These are phyloP conservation scores for Bradypodion ventrale DNA, from an alignment of 2,797 vertebrate genomes.

Conservation along the genomic window DNA sequence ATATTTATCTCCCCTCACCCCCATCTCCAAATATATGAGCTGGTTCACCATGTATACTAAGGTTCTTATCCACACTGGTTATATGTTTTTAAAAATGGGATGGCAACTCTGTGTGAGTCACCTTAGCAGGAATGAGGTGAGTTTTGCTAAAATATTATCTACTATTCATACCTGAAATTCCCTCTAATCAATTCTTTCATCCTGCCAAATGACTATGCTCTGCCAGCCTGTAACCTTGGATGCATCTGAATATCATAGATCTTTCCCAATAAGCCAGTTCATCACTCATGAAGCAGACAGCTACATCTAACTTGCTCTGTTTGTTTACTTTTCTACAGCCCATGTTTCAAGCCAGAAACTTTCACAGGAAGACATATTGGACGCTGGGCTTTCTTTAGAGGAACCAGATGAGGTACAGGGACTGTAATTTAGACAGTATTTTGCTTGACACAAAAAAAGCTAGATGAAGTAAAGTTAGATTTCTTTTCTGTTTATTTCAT, in stretches of 20 bases:
- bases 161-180: slow-evolving; percentile 52
- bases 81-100: slow-evolving; percentile 35
- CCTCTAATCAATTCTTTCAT: slow-evolving; percentile 45
- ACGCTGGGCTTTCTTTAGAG: slow-evolving; percentile 64
- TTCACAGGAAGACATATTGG: slow-evolving; percentile 53
- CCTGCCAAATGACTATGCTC: slow-evolving; percentile 36
- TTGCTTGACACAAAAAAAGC: slow-evolving; percentile 27
- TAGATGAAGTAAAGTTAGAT: slow-evolving; percentile 14
- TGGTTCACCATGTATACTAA: slow-evolving; percentile 36
- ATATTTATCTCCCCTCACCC: too few species aligned
- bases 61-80: slow-evolving; percentile 41
- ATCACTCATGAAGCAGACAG: slow-evolving; percentile 73
- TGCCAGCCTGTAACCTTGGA: slow-evolving; percentile 57
- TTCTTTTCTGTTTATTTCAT: slow-evolving; percentile 32
- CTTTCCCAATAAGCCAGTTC: slow-evolving; percentile 70
- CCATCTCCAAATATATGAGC: slow-evolving; percentile 37
- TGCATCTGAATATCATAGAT: slow-evolving; percentile 40
- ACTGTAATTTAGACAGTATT: slow-evolving; percentile 43
- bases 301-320: slow-evolving; percentile 59
- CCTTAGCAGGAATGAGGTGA: background rate
- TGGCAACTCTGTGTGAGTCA: background rate
- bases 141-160: slow-evolving; percentile 33
- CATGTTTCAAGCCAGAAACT: slow-evolving; percentile 41
- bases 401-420: slow-evolving; percentile 48
- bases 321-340: slow-evolving; percentile 70